These are phyloP conservation scores for Ophion ellenae DNA, from an alignment of 2,888 invertebrate species.

Conservation along the genomic window DNA sequence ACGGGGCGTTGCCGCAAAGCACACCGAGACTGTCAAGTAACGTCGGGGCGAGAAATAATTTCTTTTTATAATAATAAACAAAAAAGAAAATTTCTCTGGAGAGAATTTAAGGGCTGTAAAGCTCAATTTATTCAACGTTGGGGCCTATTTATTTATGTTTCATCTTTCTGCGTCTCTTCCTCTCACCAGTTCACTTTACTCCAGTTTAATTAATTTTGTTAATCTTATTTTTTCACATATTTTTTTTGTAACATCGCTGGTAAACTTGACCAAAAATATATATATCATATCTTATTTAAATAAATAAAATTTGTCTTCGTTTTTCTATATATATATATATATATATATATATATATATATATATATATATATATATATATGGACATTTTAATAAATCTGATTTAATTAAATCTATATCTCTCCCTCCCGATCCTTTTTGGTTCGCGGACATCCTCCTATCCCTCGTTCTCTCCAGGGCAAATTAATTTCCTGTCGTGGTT, in stretches of 20 bases:
- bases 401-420: not conserved
- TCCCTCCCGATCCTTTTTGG: not conserved
- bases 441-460: not conserved
- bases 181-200: not conserved
- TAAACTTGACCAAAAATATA: too few species aligned
- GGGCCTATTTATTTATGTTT: constrained; percentile 36
- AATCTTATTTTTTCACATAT: too few species aligned
- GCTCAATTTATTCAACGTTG: constrained; percentile 55
- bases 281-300: too few species aligned
- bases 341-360: too few species aligned
- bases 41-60: constrained; percentile 11
- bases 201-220: too few species aligned
- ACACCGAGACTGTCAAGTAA: constrained; percentile 20
- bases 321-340: too few species aligned
- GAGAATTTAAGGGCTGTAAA: constrained; percentile 56
- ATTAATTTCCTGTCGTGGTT: constrained; percentile 31
- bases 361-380: too few species aligned
- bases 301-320: too few species aligned
- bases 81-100: constrained; percentile 22
- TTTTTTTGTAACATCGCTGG: too few species aligned
- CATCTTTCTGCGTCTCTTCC: not conserved
- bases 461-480: constrained; percentile 19
- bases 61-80: not conserved
- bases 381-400: too few species aligned
- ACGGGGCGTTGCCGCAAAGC: not conserved